Evolutionary conservation across 2,113 vertebrate species (phyloP).

Genomic region (Scomber scombrus): DNA sequence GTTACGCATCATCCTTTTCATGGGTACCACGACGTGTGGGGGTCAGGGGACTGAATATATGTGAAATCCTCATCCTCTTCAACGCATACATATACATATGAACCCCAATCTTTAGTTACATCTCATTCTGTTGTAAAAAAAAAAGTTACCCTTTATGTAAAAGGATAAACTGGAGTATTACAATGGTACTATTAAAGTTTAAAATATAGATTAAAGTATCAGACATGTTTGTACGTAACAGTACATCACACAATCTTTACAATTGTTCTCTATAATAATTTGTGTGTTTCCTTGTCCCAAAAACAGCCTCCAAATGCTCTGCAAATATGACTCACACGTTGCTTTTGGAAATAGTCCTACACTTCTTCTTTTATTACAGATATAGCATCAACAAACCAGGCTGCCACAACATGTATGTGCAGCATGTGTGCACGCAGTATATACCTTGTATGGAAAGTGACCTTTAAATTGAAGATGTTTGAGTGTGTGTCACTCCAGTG

Average conservation of each 20-base stretch:
- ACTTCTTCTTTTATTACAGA: neutral
- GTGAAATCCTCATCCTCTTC: neutral
- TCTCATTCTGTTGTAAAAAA: neutral
- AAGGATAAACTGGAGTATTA: neutral
- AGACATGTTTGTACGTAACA: constrained; percentile 1
- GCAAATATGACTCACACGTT: neutral
- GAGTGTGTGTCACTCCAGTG: neutral
- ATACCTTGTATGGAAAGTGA: neutral
- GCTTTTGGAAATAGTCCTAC: neutral
- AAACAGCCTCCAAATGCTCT: neutral
- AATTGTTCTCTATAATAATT: neutral
- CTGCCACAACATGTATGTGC: neutral
- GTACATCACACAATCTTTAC: constrained; percentile 2
- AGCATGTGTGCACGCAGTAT: neutral
- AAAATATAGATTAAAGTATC: neutral
- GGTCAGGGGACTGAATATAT: neutral
- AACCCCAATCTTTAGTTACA: neutral
- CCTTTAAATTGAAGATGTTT: neutral
- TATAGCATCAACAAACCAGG: neutral
- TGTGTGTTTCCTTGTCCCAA: neutral
- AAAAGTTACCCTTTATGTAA: neutral
- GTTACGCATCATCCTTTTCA: constrained; percentile 4
- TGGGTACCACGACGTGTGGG: constrained; percentile 37
- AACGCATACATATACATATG: neutral
- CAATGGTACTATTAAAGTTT: neutral